These are phyloP conservation scores for Molorchus minor DNA, from an alignment of 2,888 invertebrate genomes.

Conservation along the genomic window DNA sequence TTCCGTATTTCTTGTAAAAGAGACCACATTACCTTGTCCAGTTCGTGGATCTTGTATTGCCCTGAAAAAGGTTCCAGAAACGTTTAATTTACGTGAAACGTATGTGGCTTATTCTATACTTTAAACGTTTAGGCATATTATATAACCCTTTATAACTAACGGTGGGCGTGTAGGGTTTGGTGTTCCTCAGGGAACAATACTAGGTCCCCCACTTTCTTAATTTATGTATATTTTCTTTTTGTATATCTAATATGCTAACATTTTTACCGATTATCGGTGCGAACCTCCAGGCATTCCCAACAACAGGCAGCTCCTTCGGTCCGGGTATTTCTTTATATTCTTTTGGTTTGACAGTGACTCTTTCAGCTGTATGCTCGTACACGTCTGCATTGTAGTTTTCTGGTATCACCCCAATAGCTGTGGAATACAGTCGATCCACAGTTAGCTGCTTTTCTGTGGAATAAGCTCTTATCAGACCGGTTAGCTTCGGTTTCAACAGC, in stretches of 20 bases:
- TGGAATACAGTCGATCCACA: slow-evolving; percentile 53
- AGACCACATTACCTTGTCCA: slow-evolving; percentile 70
- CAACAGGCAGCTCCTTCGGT: slow-evolving; percentile 75
- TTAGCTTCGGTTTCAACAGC: slow-evolving; percentile 13
- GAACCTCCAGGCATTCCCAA: slow-evolving; percentile 85
- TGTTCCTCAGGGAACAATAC: no score
- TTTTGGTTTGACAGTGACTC: slow-evolving; percentile 42
- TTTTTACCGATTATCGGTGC: slow-evolving; percentile 72
- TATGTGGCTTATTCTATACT: no score
- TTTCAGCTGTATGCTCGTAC: slow-evolving; percentile 34
- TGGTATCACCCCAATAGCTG: slow-evolving; percentile 49
- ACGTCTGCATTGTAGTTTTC: slow-evolving; percentile 42
- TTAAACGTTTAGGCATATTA: not conserved
- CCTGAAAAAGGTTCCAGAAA: slow-evolving; percentile 62
- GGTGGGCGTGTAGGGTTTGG: no score
- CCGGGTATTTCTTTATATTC: slow-evolving; percentile 78
- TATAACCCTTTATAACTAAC: no score
- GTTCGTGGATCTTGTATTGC: slow-evolving; percentile 67
- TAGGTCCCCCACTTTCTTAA: no score
- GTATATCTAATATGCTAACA: not conserved
- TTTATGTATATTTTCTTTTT: no score
- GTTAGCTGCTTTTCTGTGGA: slow-evolving; percentile 33
- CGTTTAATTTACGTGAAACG: no score
- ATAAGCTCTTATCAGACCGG: slow-evolving; percentile 30
- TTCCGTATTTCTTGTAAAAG: slow-evolving; percentile 67